Evolutionary conservation across 1,140 invertebrate species (phyloP), one percentile per base, ranked within the genome.

Genomic region (Caenorhabditis briggsae): DNA sequence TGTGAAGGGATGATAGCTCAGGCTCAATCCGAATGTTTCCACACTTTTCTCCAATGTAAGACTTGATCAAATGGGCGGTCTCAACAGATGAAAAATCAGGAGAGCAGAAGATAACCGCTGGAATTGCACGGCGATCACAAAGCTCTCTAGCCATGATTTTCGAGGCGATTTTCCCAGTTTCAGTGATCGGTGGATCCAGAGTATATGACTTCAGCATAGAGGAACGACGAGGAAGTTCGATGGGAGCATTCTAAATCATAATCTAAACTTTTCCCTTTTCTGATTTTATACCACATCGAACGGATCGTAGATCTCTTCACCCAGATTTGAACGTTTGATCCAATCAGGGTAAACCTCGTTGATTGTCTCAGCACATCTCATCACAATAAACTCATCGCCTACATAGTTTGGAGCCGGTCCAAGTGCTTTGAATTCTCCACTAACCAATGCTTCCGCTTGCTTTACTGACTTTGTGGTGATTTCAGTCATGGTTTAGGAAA

Each of bases 61-160:
- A 78, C 23, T 50, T 78, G n/a, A 78, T 78, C 43, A 78, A 50
- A 78, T 78, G 70, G 41, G 70, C 70, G n/a, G 70, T 78, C n/a
- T 78, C 70, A 78, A 78, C 70, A 6, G 70, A 78, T 20, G 70
- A 46, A 50, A 78, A 78, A 78, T 78, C 70, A 12, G 70, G 70
- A 50, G 70, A 78, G 23, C 70, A 78, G 46, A 78, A 50, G 46
- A 78, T 78, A 9, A 78, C 70, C 9, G 46, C 23, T 50, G 70
- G 70, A 78, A 50, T 50, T 12, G 70, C 70, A 50, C n/a, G 70
- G 23, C 70, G 70, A 53, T 78, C 70, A 25, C 46, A 78, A 25
- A 78, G 43, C n/a, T 78, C 70, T 78, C 70, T 78, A 23, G 70
- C 70, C 43, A 78, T 53, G 46, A 78, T 78, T 50, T 78, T 78